Conservation (phyloP, 2,113 vertebrate species). For the Camelus dromedarius region DNA sequence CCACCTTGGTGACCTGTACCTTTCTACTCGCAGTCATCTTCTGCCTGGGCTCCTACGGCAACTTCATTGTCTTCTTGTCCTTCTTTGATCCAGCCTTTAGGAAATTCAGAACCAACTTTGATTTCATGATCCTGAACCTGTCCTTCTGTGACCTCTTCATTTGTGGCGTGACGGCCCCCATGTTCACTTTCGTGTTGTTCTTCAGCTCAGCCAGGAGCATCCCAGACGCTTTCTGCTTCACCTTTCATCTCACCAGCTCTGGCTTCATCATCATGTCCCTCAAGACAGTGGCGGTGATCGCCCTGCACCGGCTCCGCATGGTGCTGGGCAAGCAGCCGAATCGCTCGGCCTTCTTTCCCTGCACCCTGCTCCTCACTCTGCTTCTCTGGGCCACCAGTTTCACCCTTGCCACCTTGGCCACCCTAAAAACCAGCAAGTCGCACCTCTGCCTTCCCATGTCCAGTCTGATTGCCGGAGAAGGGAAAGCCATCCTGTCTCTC, state of each 20-base stretch:
- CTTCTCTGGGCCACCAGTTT: constrained; percentile 96
- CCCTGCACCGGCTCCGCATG: constrained; percentile 95
- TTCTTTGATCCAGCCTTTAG: constrained; percentile 97
- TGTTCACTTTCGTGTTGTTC: constrained; percentile 95
- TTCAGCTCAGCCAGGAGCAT: constrained; percentile 89
- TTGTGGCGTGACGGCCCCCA: constrained; percentile 95
- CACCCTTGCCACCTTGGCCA: constrained; percentile 94
- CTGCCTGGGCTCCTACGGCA: constrained; percentile 96
- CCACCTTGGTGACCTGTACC: constrained; percentile 93
- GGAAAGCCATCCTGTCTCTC: constrained; percentile 91
- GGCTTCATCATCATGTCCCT: constrained; percentile 98
- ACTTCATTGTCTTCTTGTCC: constrained; percentile 96
- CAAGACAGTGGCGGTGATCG: constrained; percentile 96
- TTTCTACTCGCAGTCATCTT: constrained; percentile 94
- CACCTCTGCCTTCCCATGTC: constrained; percentile 95
- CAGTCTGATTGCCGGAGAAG: constrained; percentile 88
- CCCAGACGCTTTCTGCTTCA: constrained; percentile 94
- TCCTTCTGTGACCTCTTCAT: constrained; percentile 98
- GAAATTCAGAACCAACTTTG: constrained; percentile 98
- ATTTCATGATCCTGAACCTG: constrained; percentile 98
- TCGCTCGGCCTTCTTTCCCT: constrained; percentile 91
- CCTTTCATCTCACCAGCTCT: constrained; percentile 95
- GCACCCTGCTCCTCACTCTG: constrained; percentile 93
- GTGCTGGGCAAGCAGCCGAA: constrained; percentile 95
- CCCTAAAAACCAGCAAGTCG: constrained; percentile 90